phyloP scores from a whole-genome alignment of 30 jellyfish, hydroid and myxozoan genomes.

The Nemopilema nomurai region DNA sequence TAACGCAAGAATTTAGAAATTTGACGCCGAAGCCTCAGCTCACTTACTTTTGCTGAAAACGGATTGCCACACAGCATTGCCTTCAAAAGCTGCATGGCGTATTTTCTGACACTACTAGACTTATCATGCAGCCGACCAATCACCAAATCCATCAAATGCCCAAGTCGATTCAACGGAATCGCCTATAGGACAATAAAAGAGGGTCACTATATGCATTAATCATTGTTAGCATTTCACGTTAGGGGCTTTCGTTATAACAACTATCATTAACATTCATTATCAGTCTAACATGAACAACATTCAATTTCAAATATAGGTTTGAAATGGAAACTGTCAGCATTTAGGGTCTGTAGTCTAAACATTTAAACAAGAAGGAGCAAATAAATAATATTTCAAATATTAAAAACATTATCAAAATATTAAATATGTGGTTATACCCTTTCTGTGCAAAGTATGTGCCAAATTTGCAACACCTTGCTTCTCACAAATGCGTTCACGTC shows the following conservation, averaged over 20 bases:
- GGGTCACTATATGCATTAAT: background rate
- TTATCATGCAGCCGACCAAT: slow-evolving; percentile 89
- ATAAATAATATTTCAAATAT: no score
- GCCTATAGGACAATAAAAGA: slow-evolving; percentile 51
- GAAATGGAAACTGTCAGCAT: background rate
- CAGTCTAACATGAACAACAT: background rate
- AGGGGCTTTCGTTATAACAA: background rate
- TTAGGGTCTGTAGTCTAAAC: no score
- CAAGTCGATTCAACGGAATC: slow-evolving; percentile 79
- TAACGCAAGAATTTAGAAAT: background rate
- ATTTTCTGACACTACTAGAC: slow-evolving; percentile 87
- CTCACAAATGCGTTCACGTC: slow-evolving; percentile 96
- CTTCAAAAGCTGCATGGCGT: slow-evolving; percentile 82
- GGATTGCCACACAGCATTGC: slow-evolving; percentile 82
- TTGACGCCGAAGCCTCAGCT: no score
- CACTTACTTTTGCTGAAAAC: slow-evolving; percentile 84
- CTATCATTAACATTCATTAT: background rate
- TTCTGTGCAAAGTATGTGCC: slow-evolving; percentile 84
- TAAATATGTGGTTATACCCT: slow-evolving; percentile 76
- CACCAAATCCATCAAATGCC: slow-evolving; percentile 77
- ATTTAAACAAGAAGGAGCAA: no score
- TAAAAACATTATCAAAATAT: background rate
- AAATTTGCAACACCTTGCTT: slow-evolving; percentile 82
- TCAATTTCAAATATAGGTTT: background rate
- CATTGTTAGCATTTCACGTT: background rate